A percentile compares a stretch with the other conserved stretches of the same genome.
phyloP scores from a whole-genome alignment of 2,797 vertebrate genomes.

The Eutrigla gurnardus region DNA sequence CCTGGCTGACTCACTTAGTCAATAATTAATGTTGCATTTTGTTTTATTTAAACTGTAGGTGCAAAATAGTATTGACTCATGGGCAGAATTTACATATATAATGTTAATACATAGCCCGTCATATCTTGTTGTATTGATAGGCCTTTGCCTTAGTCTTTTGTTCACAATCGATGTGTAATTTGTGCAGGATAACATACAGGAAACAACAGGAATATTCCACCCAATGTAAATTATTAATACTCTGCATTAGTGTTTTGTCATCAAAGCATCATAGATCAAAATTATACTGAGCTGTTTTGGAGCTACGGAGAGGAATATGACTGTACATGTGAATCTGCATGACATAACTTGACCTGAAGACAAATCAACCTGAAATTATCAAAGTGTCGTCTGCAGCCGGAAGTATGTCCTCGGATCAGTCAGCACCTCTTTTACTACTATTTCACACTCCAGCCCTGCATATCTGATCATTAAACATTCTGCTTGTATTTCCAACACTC shows the following conservation, averaged over 20 bases:
- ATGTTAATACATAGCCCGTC: constrained; percentile 24
- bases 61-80: constrained; percentile 11
- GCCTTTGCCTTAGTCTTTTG: not conserved
- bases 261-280: not conserved
- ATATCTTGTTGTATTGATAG: constrained; percentile 11
- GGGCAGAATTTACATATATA: not conserved
- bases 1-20: not conserved
- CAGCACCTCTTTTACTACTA: not conserved
- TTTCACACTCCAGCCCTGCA: no score
- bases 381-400: not conserved
- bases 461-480: no score
- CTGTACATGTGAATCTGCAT: not conserved
- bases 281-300: not conserved
- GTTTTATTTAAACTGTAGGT: constrained; percentile 31
- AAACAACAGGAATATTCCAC: not conserved
- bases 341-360: not conserved
- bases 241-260: not conserved
- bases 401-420: constrained; percentile 1
- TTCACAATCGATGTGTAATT: constrained; percentile 4
- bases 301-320: not conserved
- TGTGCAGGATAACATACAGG: not conserved
- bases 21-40: constrained; percentile 37
- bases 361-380: not conserved
- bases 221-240: not conserved
- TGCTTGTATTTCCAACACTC: not conserved